Base-by-base conservation (phyloP, 2,113 vertebrate genomes). In the Trematomus loennbergii region DNA sequence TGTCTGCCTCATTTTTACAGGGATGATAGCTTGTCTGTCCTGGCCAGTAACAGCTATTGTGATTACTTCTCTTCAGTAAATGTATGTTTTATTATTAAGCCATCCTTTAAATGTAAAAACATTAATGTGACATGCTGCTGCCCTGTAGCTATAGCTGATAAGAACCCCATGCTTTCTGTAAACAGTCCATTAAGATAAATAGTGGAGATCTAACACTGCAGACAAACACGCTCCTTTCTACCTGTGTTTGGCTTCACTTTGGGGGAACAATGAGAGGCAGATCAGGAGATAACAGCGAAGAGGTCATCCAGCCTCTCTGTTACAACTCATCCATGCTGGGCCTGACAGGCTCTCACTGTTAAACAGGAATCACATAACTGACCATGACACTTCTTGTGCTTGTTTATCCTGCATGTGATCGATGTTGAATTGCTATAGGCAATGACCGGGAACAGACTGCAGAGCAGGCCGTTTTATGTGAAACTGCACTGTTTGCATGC, bases 1-100 rank as follows among this genome's bases (percentile, higher is more conserved):
- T 93, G 92, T 93, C 90, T 80, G 65, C 88, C 82, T 91, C 86
- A 81, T 92, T 88, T 91, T 90, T 87, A 77, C 72, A 68, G 63
- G 75, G 36, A 82, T 87, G 73, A 76, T 76, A 54, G 74, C 71
- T 79, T 74, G 80, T 87, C 92, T 80, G 78, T 78, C 49, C 57
- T n/a, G 49, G 69, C 72, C 75, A 86, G 81, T 72, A 81, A 82
- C 72, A 74, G 69, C 67, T 72, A 78, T 4, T 58, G 50, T 11
- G 18, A 66, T 13, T 18, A 55, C 20, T 12, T 15, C 29, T n/a
- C 15, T 29, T 45, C 20, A 72, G 53, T 67, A 58, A 43, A 58
- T 75, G 20, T 52, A 36, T 15, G 45, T 45, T 71, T 61, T 60
- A 68, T 49, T 70, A 12, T 72, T 40, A 50, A 25, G 12, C 9